Percentiles rank a stretch among this genome's conserved stretches.
phyloP scores from a whole-genome alignment of 2,113 vertebrate genomes.

The Brachyistius frenatus region DNA sequence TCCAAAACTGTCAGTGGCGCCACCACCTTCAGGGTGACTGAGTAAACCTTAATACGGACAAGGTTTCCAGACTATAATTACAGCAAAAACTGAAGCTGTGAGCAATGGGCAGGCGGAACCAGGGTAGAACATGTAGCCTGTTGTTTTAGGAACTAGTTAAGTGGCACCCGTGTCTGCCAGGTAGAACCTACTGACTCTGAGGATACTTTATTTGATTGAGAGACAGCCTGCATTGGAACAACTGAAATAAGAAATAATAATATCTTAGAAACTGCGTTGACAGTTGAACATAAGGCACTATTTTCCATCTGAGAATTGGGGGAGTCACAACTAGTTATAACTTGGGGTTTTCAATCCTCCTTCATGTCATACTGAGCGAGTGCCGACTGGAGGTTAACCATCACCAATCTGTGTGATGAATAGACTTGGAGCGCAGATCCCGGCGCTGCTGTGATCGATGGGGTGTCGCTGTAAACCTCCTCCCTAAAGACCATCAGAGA shows the following conservation, averaged over 20 bases:
- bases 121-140: not conserved
- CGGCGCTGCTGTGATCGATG: slow-evolving; percentile 60
- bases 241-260: slow-evolving; percentile 38
- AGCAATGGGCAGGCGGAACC: too few relatives aligned
- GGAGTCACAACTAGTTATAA: slow-evolving; percentile 27
- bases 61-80: too few relatives aligned
- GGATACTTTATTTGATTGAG: slow-evolving; percentile 8
- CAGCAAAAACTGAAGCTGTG: too few relatives aligned
- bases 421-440: slow-evolving; percentile 21
- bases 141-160: not conserved
- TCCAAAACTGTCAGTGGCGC: too few relatives aligned
- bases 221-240: slow-evolving; percentile 20
- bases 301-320: slow-evolving; percentile 55
- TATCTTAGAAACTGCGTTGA: slow-evolving; percentile 34
- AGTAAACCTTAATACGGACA: too few relatives aligned
- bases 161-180: not conserved
- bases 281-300: slow-evolving; percentile 31
- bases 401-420: slow-evolving; percentile 57
- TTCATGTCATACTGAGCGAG: slow-evolving; percentile 33
- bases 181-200: slow-evolving; percentile 5
- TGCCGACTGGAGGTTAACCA: slow-evolving; percentile 55
- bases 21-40: too few relatives aligned
- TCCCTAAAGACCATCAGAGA: slow-evolving; percentile 63
- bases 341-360: slow-evolving; percentile 45
- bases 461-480: slow-evolving; percentile 59